Conservation (phyloP, 1,140 invertebrate species). For the Latrodectus geometricus region DNA sequence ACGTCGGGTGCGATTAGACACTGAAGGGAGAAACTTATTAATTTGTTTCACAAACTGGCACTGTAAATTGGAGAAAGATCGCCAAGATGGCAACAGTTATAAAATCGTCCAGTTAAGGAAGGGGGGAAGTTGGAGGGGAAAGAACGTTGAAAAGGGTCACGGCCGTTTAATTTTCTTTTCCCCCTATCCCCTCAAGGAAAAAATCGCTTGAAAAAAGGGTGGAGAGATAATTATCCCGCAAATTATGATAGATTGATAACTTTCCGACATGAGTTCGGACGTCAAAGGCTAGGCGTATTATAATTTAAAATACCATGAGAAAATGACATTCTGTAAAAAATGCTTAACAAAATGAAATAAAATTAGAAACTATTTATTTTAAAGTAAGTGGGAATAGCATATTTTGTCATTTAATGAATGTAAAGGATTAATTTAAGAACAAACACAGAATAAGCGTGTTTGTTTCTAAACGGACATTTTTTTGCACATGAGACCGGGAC, state of each 20-base stretch:
- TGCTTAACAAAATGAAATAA: too few species aligned
- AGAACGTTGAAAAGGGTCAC: neutral
- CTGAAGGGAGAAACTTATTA: constrained; percentile 31
- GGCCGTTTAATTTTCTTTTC: neutral
- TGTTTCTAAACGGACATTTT: too few species aligned
- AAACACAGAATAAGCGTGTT: too few species aligned
- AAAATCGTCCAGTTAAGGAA: neutral
- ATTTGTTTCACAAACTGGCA: constrained; percentile 42
- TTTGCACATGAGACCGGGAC: too few species aligned
- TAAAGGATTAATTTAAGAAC: too few species aligned
- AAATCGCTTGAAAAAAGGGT: constrained; percentile 18
- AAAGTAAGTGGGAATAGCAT: too few species aligned
- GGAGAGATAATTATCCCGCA: constrained; percentile 24
- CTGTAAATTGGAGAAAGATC: neutral
- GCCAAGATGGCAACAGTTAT: neutral
- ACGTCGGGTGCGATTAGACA: constrained; percentile 28
- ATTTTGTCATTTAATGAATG: too few species aligned
- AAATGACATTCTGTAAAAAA: neutral
- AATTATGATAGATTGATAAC: constrained; percentile 47
- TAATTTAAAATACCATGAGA: neutral
- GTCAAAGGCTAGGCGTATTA: neutral
- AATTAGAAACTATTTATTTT: too few species aligned
- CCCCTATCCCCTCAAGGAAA: neutral
- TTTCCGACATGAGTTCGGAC: neutral
- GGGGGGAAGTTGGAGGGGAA: neutral